phyloP scores from a whole-genome alignment of 2,797 vertebrate genomes.

The Ptychadena robeensis region DNA sequence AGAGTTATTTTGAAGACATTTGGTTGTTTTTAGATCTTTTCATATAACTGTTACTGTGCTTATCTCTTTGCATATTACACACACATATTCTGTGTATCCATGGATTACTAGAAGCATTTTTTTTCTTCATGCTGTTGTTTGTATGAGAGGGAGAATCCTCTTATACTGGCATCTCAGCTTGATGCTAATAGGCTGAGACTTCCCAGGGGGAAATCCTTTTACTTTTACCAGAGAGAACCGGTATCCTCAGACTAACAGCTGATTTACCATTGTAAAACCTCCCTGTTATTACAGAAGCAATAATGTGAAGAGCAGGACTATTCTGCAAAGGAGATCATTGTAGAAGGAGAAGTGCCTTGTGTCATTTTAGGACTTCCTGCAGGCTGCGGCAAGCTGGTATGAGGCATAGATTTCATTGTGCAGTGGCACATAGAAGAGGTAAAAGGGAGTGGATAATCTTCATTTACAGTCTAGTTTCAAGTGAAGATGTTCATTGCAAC shows the following conservation, averaged over 20 bases:
- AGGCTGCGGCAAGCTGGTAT: background rate
- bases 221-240: constrained; percentile 19
- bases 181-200: constrained; percentile 40
- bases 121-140: constrained; percentile 8
- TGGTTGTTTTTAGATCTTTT: background rate
- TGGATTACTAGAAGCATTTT: background rate
- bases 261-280: constrained; percentile 1
- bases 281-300: constrained; percentile 8
- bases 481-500: no score
- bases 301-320: background rate
- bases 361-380: background rate
- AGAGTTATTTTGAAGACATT: background rate
- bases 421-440: background rate
- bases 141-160: background rate
- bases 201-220: constrained; percentile 37
- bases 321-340: background rate
- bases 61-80: no score
- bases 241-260: background rate
- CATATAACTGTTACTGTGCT: background rate
- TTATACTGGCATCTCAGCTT: constrained; percentile 25
- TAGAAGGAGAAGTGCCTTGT: background rate
- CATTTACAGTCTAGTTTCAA: background rate
- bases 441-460: background rate
- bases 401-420: background rate
- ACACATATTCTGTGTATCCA: background rate